Base-by-base conservation (phyloP, 2,888 invertebrate genomes). In the Polyommatus icarus region DNA sequence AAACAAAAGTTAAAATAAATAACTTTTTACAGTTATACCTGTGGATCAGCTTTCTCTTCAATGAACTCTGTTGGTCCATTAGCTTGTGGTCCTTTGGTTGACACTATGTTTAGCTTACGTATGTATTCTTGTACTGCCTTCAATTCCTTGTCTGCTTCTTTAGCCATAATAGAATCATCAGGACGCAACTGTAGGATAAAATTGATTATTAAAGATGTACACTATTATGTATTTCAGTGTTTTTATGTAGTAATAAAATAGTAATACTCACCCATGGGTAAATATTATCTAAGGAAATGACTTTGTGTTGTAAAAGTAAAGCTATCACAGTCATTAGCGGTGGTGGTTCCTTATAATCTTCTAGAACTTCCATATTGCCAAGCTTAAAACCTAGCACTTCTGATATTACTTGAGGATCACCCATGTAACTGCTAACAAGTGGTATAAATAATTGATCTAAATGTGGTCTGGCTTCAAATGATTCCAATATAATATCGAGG, bases 341-440 rank as follows among this genome's bases (percentile, higher is more conserved):
- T 76, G 96, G 95, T 3, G 98, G 98, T 59, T 98, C 97, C 75
- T 94, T 92, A 75, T 93, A 94, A 76, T 92, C 93, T 57, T 95
- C 94, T 79, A 91, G 87, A 78, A 96, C 95, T 81, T 95, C 93
- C 87, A 95, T 95, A 84, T 96, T 96, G 77, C 96, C 96, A 87
- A 97, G 97, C 90, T 99, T 99, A 88, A 99, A 99, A 61, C 99
- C 99, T 80, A 99, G 94, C 61, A 99, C 97, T 92, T 99, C 99
- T 83, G 98, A 98, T 82, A 99, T 96, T 75, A 99, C 94, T 87
- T 92, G 92, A 50, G 94, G 90, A 83, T 99, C 98, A 79, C 97
- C 97, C 96, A 98, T 98, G 88, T 99, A 99, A 10, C 97, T 96
- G 83, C 96, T 96, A 78, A 94, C 91, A 77, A 99, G 94, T 0